Conservation (phyloP, 2,888 invertebrate genomes). For the Macropis europaea region DNA sequence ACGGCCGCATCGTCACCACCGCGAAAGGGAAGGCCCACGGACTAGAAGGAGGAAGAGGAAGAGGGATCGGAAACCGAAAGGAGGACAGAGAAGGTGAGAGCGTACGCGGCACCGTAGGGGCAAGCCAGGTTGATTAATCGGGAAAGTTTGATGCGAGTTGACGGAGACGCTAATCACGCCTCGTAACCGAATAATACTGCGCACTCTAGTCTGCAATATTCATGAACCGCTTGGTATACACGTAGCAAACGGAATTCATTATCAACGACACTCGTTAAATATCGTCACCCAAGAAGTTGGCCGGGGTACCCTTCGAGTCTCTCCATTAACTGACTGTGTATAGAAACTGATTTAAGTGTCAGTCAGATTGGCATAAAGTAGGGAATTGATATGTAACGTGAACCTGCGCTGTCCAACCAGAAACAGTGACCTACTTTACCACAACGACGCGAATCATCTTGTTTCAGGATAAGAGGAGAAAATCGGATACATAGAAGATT, state of each 20-base stretch:
- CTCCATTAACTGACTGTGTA: not conserved
- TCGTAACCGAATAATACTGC: constrained; percentile 74
- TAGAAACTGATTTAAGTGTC: too few relatives aligned
- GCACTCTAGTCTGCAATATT: constrained; percentile 65
- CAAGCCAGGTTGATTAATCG: constrained; percentile 76
- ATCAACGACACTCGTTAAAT: constrained; percentile 59
- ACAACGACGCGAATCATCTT: too few relatives aligned
- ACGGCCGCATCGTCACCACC: constrained; percentile 75
- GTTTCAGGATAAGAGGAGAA: not conserved
- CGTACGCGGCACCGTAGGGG: constrained; percentile 50
- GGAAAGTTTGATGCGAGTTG: constrained; percentile 78
- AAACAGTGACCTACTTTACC: not conserved
- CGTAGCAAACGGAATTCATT: constrained; percentile 64
- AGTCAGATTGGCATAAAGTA: too few relatives aligned
- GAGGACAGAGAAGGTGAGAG: constrained; percentile 31
- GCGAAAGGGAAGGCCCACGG: constrained; percentile 60
- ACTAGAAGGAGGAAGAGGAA: constrained; percentile 38
- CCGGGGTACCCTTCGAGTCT: not conserved
- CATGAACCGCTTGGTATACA: constrained; percentile 55
- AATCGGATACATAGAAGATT: not conserved
- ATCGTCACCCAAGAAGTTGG: constrained; percentile 32
- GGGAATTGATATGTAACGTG: not conserved
- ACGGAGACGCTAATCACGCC: constrained; percentile 78
- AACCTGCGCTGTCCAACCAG: not conserved
- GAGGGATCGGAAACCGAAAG: constrained; percentile 24